Conservation (phyloP, 2,888 invertebrate genomes). For the Pseudeuparius sepicola region DNA sequence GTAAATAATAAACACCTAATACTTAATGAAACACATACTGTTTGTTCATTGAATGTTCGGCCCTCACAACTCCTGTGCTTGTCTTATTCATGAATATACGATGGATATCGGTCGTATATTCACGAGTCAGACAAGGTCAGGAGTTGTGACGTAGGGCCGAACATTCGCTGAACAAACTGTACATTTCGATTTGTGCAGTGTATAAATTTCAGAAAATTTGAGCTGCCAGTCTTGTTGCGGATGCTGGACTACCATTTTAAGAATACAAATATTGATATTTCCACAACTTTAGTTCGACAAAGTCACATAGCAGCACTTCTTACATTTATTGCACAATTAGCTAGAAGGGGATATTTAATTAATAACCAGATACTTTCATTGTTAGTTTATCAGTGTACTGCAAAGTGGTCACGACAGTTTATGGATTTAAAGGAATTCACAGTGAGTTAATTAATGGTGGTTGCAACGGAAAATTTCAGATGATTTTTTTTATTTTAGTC, state of each 20-base stretch:
- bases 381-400: slow-evolving; percentile 36
- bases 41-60: no score
- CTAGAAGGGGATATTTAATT: slow-evolving; percentile 19
- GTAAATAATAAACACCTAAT: slow-evolving; percentile 25
- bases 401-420: slow-evolving; percentile 45
- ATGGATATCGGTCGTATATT: no score
- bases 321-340: slow-evolving; percentile 21
- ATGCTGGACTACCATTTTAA: slow-evolving; percentile 50
- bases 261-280: slow-evolving; percentile 43
- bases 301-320: slow-evolving; percentile 46
- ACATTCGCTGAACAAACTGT: no score
- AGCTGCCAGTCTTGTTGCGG: slow-evolving; percentile 32
- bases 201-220: background rate
- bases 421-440: slow-evolving; percentile 36
- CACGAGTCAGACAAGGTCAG: no score
- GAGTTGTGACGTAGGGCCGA: no score
- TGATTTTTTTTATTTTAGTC: slow-evolving; percentile 30
- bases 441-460: slow-evolving; percentile 25
- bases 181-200: no score
- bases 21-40: no score
- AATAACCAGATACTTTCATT: slow-evolving; percentile 23
- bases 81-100: no score
- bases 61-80: no score
- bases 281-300: slow-evolving; percentile 43
- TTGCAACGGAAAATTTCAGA: background rate